Evolutionary conservation across 2,888 invertebrate species (phyloP).

Genomic region (Sicus ferrugineus): DNA sequence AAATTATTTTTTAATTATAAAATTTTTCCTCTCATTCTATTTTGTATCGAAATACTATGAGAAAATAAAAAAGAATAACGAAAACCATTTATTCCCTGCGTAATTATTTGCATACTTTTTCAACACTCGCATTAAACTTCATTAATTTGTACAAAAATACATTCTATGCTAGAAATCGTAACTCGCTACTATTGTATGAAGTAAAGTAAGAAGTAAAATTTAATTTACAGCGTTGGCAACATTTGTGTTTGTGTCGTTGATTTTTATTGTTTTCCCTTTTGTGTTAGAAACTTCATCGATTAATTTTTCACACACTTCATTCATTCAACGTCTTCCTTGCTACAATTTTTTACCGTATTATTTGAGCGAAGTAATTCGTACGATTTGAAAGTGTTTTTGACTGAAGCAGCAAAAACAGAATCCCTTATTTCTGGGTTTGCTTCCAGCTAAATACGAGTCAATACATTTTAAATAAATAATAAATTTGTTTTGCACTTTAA

Average conservation of each 20-base stretch:
- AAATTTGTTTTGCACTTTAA: conserved; percentile 12
- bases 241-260: neutral
- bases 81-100: neutral
- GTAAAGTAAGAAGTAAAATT: too few species aligned
- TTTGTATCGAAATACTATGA: too few species aligned
- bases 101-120: neutral
- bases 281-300: neutral
- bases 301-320: neutral
- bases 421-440: too few species aligned
- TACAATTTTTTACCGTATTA: too few species aligned
- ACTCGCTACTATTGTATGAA: conserved; percentile 6
- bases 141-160: conserved; percentile 31
- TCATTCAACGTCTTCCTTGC: neutral
- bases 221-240: too few species aligned
- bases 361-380: too few species aligned
- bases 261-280: neutral
- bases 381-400: too few species aligned
- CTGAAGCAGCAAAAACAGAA: too few species aligned
- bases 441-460: neutral
- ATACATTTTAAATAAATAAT: neutral
- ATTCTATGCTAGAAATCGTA: conserved; percentile 14
- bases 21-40: neutral
- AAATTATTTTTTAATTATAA: neutral
- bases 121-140: conserved; percentile 17
- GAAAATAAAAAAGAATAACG: too few species aligned